Evolutionary conservation across 2,797 vertebrate species (phyloP), one percentile per base, ranked within the genome.

Genomic region (Helostoma temminkii): DNA sequence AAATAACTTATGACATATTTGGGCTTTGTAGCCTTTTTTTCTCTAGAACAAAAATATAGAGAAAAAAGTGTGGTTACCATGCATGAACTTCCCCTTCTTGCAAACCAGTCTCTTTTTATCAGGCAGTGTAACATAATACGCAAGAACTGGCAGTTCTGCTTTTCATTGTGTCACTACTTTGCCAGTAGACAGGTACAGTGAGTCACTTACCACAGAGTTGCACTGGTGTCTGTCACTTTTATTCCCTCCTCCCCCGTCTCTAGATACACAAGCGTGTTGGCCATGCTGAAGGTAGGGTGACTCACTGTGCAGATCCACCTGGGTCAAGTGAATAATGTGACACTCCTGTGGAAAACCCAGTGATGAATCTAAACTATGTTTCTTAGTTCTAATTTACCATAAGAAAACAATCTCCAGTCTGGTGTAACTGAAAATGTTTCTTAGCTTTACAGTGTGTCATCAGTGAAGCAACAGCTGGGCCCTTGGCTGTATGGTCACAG

Each of bases 271-370:
- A 74, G 76, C 66, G 54, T 48, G 73, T 60, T 69, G 76, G 72
- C 77, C 62, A 65, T 65, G 46, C 46, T 59, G 68, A 58, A 59
- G 57, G 60, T 67, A 24, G 45, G 57, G 66, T 90, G 89, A 91
- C 76, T 89, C 83, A 85, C 65, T 66, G 65, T 61, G 76, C 71
- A 60, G 28, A 65, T 15, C 68, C 70, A 83, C 74, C 69, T 71
- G 63, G 75, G 75, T 79, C 66, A 83, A 75, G 84, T 78, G 47
- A 82, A 90, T 83, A 83, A 76, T 71, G 48, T 62, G 64, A 86
- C 85, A 1, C 39, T 59, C 36, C 43, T 63, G 63, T 66, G 74
- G 62, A 73, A 84, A 84, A 70, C 64, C 42, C 30, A 47, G 18
- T 19, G 21, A 70, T 58, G 63, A 74, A 72, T 50, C 54, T 54